Conservation (phyloP, 2,113 vertebrate species). For the Petrocephalus zakoni region DNA sequence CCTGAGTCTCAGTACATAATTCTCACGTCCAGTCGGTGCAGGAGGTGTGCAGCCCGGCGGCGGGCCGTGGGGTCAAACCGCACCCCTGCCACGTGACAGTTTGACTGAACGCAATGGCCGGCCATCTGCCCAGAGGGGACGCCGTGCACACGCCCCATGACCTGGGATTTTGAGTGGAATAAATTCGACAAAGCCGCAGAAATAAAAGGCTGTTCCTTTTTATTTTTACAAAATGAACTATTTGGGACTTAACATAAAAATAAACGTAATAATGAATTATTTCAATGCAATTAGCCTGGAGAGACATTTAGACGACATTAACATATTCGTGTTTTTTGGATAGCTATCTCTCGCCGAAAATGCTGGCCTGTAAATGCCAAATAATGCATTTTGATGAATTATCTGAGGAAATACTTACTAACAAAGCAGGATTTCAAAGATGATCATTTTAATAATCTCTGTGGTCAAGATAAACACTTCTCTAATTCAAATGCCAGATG, state of each 20-base stretch:
- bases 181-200: neutral
- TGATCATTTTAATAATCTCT: constrained; percentile 19
- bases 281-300: neutral
- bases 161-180: neutral
- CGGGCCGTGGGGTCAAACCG: neutral
- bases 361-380: constrained; percentile 20
- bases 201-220: neutral
- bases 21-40: neutral
- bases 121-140: neutral
- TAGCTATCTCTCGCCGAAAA: neutral
- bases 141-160: neutral
- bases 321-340: constrained; percentile 8
- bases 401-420: constrained; percentile 3
- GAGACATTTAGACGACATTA: constrained; percentile 9
- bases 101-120: neutral
- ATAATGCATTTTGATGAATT: constrained; percentile 19
- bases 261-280: neutral
- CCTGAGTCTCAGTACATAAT: neutral
- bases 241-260: neutral
- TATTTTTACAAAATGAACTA: neutral
- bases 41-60: neutral
- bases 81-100: neutral
- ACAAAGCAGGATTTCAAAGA: neutral
- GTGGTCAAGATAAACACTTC: constrained; percentile 6
- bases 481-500: neutral